Base-by-base conservation (phyloP, 2,797 vertebrate species). In the Crypturellus tataupa region DNA sequence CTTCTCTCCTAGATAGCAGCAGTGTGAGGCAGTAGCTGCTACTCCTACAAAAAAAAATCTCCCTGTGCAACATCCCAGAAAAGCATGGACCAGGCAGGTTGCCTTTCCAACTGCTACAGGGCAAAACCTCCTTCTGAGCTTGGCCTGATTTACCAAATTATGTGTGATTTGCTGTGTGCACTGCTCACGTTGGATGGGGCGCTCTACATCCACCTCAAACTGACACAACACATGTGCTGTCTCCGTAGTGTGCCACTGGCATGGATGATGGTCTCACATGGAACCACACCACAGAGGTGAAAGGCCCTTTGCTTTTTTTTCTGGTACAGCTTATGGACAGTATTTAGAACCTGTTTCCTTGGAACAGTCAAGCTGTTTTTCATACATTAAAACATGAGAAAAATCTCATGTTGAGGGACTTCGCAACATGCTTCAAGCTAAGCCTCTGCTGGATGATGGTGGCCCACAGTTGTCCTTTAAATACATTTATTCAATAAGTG, bases 381-480 rank as follows among this genome's bases (percentile, higher is more conserved):
- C 60, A 53, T 53, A 71, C 12, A 80, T 71, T 93, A 77, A 68
- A 55, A 47, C 18, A 71, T 56, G 77, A 95, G 62, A 73, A 55
- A 46, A 90, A 44, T 19, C 39, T 39, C 18, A 2, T 40, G 80
- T 39, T 67, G 84, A 85, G 90, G 71, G 65, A 65, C 62, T 64
- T 98, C 91, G 98, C 73, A 97, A 42, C 97, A 97, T 76, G 56
- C 77, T 76, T 67, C 2, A 59, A 56, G 73, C 70, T 79, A 94
- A 95, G 47, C 86, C 76, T 87, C 13, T 72, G 46, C 72, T 75
- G 69, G 65, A 5, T n/a, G 78, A 58, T 24, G 82, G 65, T 79
- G 73, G 76, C 80, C 40, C 82, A 93, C 90, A 82, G 64, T 68
- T 70, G 86, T 75, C 90, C 2, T 31, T 16, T 1, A 1, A 27